Percentiles rank a stretch among this genome's conserved stretches.
Evolutionary conservation across 2,113 vertebrate genomes (phyloP).

Genomic region (Symphodus melops): DNA sequence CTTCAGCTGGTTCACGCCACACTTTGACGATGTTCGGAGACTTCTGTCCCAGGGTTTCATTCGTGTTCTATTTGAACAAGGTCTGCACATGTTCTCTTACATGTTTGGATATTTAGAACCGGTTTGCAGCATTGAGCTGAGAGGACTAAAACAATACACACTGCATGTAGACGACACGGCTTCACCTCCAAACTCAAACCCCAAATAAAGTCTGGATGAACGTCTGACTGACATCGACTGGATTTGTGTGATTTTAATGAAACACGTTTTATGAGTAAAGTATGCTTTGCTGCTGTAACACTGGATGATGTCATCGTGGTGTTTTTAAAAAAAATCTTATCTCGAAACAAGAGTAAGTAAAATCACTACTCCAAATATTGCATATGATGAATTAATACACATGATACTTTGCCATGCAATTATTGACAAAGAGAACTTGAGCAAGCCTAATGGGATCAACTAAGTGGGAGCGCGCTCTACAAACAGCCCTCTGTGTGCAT

Average conservation of each 20-base stretch:
- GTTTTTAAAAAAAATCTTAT: too few relatives aligned
- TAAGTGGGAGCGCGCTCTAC: constrained; percentile 31
- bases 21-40: not conserved
- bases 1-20: not conserved
- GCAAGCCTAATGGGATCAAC: constrained; percentile 27
- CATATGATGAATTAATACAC: not conserved
- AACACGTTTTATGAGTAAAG: too few relatives aligned
- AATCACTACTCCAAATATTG: not conserved
- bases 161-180: too few relatives aligned
- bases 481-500: constrained; percentile 51
- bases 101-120: not conserved
- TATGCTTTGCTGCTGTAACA: too few relatives aligned
- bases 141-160: too few relatives aligned
- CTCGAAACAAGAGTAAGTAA: not conserved
- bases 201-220: too few relatives aligned
- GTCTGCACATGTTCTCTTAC: not conserved
- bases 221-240: too few relatives aligned
- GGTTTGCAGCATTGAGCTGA: not conserved
- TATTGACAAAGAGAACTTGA: constrained; percentile 1
- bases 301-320: too few relatives aligned
- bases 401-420: not conserved
- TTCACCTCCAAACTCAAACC: too few relatives aligned
- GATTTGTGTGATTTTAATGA: too few relatives aligned
- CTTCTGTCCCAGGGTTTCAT: not conserved
- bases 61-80: not conserved